A percentile compares a stretch with the other conserved stretches of the same genome.
These are phyloP conservation scores for Diogma glabrata DNA, from an alignment of 2,888 invertebrate species.

Conservation along the genomic window DNA sequence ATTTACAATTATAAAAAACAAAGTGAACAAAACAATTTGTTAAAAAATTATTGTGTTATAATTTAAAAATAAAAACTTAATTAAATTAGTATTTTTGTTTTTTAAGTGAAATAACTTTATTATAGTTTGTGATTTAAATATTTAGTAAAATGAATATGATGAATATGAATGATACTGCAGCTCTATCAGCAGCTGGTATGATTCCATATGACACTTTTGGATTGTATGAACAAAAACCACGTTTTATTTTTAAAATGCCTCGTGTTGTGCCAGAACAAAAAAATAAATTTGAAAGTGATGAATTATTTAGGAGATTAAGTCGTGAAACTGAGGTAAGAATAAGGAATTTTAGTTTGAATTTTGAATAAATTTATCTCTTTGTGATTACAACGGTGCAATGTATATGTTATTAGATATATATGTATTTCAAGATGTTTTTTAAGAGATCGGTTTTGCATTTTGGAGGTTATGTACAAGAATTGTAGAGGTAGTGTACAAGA, in stretches of 20 bases:
- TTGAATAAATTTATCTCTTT: too few species aligned
- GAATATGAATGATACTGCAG: constrained; percentile 63
- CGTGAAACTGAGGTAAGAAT: constrained; percentile 82
- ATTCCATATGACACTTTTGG: constrained; percentile 88
- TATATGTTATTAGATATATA: too few species aligned
- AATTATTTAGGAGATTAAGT: constrained; percentile 84
- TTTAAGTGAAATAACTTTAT: not conserved
- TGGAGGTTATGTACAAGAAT: too few species aligned
- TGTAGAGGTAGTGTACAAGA: too few species aligned
- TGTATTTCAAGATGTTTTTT: too few species aligned
- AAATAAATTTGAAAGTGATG: constrained; percentile 92
- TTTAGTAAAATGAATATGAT: constrained; percentile 4
- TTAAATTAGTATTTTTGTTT: constrained; percentile 1
- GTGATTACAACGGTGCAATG: too few species aligned
- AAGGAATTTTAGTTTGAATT: not conserved
- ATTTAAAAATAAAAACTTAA: too few species aligned
- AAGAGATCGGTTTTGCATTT: too few species aligned
- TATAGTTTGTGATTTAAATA: not conserved
- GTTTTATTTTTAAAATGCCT: constrained; percentile 93
- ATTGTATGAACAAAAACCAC: constrained; percentile 77
- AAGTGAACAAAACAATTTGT: too few species aligned
- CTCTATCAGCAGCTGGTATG: constrained; percentile 60
- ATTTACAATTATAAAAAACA: too few species aligned
- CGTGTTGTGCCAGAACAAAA: constrained; percentile 95
- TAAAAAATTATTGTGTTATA: too few species aligned